These are phyloP conservation scores for Boleophthalmus pectinirostris DNA, from an alignment of 2,113 vertebrate species.

Conservation along the genomic window DNA sequence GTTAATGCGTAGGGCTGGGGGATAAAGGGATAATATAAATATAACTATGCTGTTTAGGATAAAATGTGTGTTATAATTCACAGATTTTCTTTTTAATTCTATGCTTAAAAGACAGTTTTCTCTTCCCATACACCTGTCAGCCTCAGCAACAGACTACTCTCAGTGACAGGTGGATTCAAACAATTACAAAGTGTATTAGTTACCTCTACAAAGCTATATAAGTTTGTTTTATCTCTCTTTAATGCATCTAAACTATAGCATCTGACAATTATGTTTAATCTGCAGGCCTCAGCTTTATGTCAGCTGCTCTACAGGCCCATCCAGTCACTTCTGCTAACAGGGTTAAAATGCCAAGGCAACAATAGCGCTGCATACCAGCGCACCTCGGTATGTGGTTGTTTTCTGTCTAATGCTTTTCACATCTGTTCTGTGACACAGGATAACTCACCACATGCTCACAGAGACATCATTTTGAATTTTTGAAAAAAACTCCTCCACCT, in stretches of 20 bases:
- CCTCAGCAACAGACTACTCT: too few relatives aligned
- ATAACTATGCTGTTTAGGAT: too few relatives aligned
- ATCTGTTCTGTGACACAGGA: not conserved
- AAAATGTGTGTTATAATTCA: too few relatives aligned
- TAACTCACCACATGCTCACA: not conserved
- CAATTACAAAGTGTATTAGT: too few relatives aligned
- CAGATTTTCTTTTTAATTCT: too few relatives aligned
- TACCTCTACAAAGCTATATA: too few relatives aligned
- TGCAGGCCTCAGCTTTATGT: not conserved
- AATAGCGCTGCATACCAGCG: not conserved
- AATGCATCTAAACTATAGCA: not conserved
- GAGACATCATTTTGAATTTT: not conserved
- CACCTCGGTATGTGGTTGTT: not conserved
- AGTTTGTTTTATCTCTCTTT: not conserved
- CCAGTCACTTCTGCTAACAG: not conserved
- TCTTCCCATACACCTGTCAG: too few relatives aligned
- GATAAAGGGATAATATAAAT: too few relatives aligned
- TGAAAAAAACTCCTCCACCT: too few relatives aligned
- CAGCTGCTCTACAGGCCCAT: not conserved
- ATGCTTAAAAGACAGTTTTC: too few relatives aligned
- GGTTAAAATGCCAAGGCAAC: slow-evolving; percentile 6
- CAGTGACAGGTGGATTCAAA: too few relatives aligned
- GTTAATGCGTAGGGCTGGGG: too few relatives aligned
- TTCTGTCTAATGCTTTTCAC: not conserved
- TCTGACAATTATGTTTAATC: not conserved